These are phyloP conservation scores for Xyrichtys novacula DNA, from an alignment of 2,797 vertebrate genomes.

Conservation along the genomic window DNA sequence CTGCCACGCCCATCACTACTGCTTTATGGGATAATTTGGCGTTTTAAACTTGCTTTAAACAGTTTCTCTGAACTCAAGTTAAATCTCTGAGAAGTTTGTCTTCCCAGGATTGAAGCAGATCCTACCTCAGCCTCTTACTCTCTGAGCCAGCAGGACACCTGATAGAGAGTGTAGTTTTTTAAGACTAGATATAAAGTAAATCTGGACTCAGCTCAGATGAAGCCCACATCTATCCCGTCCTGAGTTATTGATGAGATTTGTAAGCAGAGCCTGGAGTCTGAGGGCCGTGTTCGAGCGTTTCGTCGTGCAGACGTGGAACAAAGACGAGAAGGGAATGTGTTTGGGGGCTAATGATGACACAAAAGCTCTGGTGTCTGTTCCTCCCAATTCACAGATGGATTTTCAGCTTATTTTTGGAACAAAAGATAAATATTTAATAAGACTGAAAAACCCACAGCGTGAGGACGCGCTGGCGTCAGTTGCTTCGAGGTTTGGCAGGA, in stretches of 20 bases:
- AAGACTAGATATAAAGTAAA: background rate
- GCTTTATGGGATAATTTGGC: too few species aligned
- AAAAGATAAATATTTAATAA: slow-evolving; percentile 82
- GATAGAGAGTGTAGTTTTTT: too few species aligned
- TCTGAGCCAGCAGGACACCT: too few species aligned
- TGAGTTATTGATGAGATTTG: slow-evolving; percentile 27
- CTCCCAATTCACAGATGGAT: slow-evolving; percentile 68
- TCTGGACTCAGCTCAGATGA: background rate
- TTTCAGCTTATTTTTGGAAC: slow-evolving; percentile 77
- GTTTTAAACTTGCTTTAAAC: too few species aligned
- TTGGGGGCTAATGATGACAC: slow-evolving; percentile 42
- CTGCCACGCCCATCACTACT: too few species aligned
- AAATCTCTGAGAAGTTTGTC: too few species aligned
- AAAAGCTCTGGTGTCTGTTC: slow-evolving; percentile 44
- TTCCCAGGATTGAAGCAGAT: too few species aligned
- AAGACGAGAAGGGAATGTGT: slow-evolving; percentile 31
- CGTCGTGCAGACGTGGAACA: slow-evolving; percentile 21
- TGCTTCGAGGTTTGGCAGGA: slow-evolving; percentile 57
- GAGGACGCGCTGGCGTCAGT: slow-evolving; percentile 60
- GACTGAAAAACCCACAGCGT: slow-evolving; percentile 62
- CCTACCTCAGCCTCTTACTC: too few species aligned
- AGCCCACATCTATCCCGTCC: background rate
- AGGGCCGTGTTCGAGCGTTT: slow-evolving; percentile 7
- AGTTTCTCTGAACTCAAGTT: too few species aligned
- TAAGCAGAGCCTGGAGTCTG: slow-evolving; percentile 27